phyloP scores from a whole-genome alignment of 2,888 invertebrate species.

The Mythimna ferrago region DNA sequence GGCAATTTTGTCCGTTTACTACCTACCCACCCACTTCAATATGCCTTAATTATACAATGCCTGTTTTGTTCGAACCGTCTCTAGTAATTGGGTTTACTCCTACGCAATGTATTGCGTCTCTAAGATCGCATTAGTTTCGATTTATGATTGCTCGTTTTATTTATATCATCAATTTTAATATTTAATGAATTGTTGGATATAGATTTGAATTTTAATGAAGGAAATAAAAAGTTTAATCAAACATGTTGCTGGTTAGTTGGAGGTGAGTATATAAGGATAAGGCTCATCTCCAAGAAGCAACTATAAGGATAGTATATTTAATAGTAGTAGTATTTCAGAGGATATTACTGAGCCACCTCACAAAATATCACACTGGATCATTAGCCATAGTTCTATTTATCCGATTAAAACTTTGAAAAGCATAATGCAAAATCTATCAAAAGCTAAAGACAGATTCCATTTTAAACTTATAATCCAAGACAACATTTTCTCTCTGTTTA shows the following conservation, averaged over 20 bases:
- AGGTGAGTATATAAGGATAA: background rate
- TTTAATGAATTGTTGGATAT: background rate
- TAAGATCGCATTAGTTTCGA: conserved; percentile 21
- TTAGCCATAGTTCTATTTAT: background rate
- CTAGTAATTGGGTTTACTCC: conserved; percentile 58
- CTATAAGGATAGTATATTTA: background rate
- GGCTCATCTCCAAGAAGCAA: too few relatives aligned
- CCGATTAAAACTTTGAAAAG: background rate
- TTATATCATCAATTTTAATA: conserved; percentile 11
- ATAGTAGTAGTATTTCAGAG: background rate
- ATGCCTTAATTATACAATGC: conserved; percentile 57
- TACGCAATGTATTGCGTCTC: conserved; percentile 48
- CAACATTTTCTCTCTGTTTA: background rate
- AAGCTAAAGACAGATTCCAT: background rate
- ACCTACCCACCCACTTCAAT: conserved; percentile 68
- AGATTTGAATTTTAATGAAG: conserved; percentile 16
- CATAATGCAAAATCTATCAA: background rate
- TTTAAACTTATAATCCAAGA: background rate
- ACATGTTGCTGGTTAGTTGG: too few relatives aligned
- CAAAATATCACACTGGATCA: background rate
- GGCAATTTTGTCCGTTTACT: conserved; percentile 67
- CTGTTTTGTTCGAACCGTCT: conserved; percentile 39
- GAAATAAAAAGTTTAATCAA: background rate
- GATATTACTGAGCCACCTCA: background rate
- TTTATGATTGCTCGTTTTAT: conserved; percentile 44